A percentile compares a stretch with the other conserved stretches of the same genome.
These are phyloP conservation scores for Agraylea sexmaculata DNA, from an alignment of 1,140 invertebrate species.

Conservation along the genomic window DNA sequence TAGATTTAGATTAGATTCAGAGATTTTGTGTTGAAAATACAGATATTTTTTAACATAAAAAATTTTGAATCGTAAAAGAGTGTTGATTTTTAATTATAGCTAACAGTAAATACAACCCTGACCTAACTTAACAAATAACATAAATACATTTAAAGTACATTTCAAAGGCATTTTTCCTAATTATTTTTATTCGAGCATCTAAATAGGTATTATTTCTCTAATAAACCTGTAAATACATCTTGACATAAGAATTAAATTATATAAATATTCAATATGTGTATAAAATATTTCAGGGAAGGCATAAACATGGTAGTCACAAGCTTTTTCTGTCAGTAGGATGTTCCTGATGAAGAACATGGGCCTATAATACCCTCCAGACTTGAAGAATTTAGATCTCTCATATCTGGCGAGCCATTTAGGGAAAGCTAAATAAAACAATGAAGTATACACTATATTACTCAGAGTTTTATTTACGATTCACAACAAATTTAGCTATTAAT, in stretches of 20 bases:
- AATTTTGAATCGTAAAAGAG: not conserved
- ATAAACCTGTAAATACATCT: too few relatives aligned
- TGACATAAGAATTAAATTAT: too few relatives aligned
- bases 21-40: too few relatives aligned
- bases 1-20: too few relatives aligned
- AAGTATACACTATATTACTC: constrained; percentile 4
- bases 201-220: too few relatives aligned
- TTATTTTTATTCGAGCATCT: too few relatives aligned
- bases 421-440: constrained; percentile 13
- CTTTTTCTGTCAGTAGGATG: constrained; percentile 22
- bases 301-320: not conserved
- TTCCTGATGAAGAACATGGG: constrained; percentile 20
- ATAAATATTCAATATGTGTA: too few relatives aligned
- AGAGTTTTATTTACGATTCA: not conserved
- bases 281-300: not conserved
- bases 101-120: not conserved
- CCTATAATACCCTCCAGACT: constrained; percentile 21
- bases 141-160: constrained; percentile 55
- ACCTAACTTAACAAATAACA: constrained; percentile 46
- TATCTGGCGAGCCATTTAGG: constrained; percentile 12
- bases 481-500: not conserved
- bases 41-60: constrained; percentile 31
- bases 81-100: not conserved
- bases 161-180: too few relatives aligned
- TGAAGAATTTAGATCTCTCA: constrained; percentile 16